Base-by-base conservation (phyloP, 2,888 invertebrate species). In the Lumbricus terrestris region DNA sequence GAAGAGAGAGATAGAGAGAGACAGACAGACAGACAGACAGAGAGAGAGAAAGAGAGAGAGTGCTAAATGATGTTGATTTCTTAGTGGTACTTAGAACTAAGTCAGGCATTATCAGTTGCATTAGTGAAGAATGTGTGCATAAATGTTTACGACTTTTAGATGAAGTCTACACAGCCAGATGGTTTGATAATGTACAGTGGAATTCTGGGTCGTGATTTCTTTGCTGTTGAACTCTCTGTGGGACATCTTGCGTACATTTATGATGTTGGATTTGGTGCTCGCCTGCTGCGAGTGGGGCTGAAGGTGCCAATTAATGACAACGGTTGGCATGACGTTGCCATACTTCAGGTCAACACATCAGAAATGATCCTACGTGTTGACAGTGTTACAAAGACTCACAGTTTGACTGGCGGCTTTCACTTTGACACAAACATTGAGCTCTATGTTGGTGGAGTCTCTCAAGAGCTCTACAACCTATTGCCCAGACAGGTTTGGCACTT, bases 231-330 rank as follows among this genome's bases (percentile, higher is more conserved):
- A 94, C 95, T 99, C 91, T 97, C 97, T 1, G 97, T 97, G 93
- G 98, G 98, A 0, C 98, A 98, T 94, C 96, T 99, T 90, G 97
- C 97, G 94, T 98, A 98, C 94, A 96, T 97, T 6, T 98, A 98
- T 93, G 97, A 98, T 94, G 96, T 98, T 92, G 98, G 98, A 0
- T 98, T 98, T 94, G 98, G 98, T 35, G 97, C 97, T 0, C 96
- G 98, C 11, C 96, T 97, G n/a, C 96, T 98, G 94, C 96, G 97
- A 90, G 38, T 83, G 5, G 85, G 83, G 11, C 11, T 90, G 37
- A 82, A 83, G 37, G 29, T 35, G 34, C 83, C 90, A 83, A n/a
- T 90, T 34, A 90, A 90, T 37, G 90, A 90, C 90, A 83, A 83
- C 18, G 16, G 82, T 33, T 90, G 90, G 90, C 90, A 90, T 40